Conservation (phyloP, 1,140 invertebrate genomes). For the Varroa destructor region DNA sequence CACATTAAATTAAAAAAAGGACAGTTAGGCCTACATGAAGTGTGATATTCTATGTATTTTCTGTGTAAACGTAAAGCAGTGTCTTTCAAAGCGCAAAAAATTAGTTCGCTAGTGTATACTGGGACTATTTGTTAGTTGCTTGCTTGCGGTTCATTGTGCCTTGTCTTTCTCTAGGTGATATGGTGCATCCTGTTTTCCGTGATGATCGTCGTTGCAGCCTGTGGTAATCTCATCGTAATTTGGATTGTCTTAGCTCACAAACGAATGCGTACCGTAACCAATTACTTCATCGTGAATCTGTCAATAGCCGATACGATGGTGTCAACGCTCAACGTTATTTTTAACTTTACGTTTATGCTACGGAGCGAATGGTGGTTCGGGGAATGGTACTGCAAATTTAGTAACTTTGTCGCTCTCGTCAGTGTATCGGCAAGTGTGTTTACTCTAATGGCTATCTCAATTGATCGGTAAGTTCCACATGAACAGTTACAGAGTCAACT, state of each 20-base stretch:
- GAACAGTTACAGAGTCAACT: too few relatives aligned
- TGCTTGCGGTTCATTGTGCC: too few relatives aligned
- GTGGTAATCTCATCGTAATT: constrained; percentile 83
- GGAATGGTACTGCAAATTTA: constrained; percentile 77
- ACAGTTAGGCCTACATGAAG: too few relatives aligned
- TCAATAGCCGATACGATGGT: constrained; percentile 82
- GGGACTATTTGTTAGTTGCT: too few relatives aligned
- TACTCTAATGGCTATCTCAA: constrained; percentile 36
- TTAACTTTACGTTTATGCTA: constrained; percentile 85
- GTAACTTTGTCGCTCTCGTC: constrained; percentile 76
- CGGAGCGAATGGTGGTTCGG: constrained; percentile 87
- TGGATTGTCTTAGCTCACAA: constrained; percentile 71
- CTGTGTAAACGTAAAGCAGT: too few relatives aligned
- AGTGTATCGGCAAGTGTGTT: constrained; percentile 56
- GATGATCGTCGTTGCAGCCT: constrained; percentile 79
- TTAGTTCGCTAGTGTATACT: too few relatives aligned
- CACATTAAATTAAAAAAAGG: too few relatives aligned
- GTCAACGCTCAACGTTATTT: constrained; percentile 77
- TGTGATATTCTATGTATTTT: too few relatives aligned
- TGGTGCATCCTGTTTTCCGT: constrained; percentile 68
- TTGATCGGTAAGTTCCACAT: constrained; percentile 35
- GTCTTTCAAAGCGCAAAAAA: too few relatives aligned
- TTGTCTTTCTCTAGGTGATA: constrained; percentile 48
- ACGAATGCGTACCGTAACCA: constrained; percentile 84
- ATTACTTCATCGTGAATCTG: constrained; percentile 88